Evolutionary conservation across 92 coral and sea anemone species (phyloP), one percentile per base, ranked within the genome.

Genomic region (Desmophyllum pertusum): DNA sequence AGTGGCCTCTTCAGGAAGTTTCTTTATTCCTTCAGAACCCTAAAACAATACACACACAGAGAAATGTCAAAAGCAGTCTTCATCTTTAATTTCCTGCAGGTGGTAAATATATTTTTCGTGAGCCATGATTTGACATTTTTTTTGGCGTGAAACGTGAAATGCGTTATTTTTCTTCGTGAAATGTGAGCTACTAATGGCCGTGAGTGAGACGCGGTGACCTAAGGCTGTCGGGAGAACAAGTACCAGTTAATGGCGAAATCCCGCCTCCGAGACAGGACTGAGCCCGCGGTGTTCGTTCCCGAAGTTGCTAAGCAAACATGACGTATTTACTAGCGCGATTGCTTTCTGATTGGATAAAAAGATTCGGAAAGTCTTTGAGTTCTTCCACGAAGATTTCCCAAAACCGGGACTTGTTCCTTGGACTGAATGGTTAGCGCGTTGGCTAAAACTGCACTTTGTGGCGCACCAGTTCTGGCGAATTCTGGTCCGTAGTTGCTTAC

Each of bases 1-100:
- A 42, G 90, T 90, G 30, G 90, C 99, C 71, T 85, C 86, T 33
- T 95, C 94, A 18, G 99, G 96, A 29, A 96, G 92, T 40, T 92
- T 91, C 68, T 90, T 95, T 21, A 86, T 80, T 19, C 92, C 94
- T 25, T 91, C 90, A 30, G 95, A 91, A 10, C 96, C 95, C 98
- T 96, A 67, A 7, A 84, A 51, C 23, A 31, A 30, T 61, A 14
- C 65, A 37, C 18, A n/a, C n/a, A 30, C 1, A 65, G 3, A 33
- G n/a, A 18, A 55, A 14, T 23, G 1, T 59, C 64, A n/a, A 57
- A 53, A 57, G 23, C 15, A 25, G 64, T n/a, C 33, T 8, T 29
- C 35, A 59, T 5, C 65, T 9, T 2, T 15, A 25, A 9, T 10
- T 59, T 25, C 0, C 3, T 25, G 33, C 3, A 4, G 35, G 65